phyloP scores from a whole-genome alignment of 1,140 invertebrate genomes.

The Hycleus cichorii region DNA sequence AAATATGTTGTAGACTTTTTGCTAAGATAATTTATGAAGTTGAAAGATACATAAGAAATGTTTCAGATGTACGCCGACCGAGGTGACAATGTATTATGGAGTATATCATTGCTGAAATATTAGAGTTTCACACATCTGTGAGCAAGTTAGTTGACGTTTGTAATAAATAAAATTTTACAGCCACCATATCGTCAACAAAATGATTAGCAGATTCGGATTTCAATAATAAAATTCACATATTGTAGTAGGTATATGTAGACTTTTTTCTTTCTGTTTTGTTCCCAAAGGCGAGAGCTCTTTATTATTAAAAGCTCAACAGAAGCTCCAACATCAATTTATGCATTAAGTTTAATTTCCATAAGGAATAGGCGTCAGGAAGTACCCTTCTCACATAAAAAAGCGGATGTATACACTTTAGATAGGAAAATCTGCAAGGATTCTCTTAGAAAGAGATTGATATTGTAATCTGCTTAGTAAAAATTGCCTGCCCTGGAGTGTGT shows the following conservation, averaged over 20 bases:
- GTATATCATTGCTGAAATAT: conserved; percentile 15
- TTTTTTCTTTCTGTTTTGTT: background rate
- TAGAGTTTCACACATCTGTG: conserved; percentile 17
- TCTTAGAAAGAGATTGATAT: conserved; percentile 38
- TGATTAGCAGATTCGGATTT: too few species aligned
- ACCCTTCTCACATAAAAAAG: conserved; percentile 7
- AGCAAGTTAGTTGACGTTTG: conserved; percentile 6
- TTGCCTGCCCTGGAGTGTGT: conserved; percentile 37
- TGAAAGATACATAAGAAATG: conserved; percentile 1
- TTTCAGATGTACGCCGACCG: conserved; percentile 13
- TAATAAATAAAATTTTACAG: conserved; percentile 10
- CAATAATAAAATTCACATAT: too few species aligned
- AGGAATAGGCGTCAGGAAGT: conserved; percentile 27
- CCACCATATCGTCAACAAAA: too few species aligned
- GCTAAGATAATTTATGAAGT: conserved; percentile 4
- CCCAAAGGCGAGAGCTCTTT: background rate
- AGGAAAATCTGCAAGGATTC: conserved; percentile 29
- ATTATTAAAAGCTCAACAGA: background rate
- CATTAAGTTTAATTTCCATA: conserved; percentile 33
- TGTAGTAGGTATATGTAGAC: too few species aligned
- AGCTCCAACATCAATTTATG: conserved; percentile 17
- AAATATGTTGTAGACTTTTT: too few species aligned
- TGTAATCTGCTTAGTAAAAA: conserved; percentile 41
- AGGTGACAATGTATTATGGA: conserved; percentile 17
- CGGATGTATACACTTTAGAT: conserved; percentile 12